Base-by-base conservation (phyloP, 2,797 vertebrate species). In the Malurus leucopterus region DNA sequence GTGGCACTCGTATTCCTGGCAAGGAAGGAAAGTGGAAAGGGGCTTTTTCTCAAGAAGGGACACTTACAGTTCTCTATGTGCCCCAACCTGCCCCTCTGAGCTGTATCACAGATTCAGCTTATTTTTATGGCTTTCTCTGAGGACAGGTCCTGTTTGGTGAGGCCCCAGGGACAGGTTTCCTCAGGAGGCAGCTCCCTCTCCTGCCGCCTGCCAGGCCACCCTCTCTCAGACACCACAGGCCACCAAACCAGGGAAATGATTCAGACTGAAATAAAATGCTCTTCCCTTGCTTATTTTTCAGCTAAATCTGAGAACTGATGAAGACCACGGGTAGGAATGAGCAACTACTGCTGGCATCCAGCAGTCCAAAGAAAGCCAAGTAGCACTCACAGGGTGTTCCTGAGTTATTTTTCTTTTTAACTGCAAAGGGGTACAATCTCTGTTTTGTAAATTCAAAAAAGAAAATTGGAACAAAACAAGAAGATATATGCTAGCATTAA, bases 1-100 rank as follows among this genome's bases (percentile, higher is more conserved):
- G 17, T 3, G 29, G 34, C 41, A 44, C 44, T 55, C 0, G 0
- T 38, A 57, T 63, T 26, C 20, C n/a, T 3, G 9, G 21, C 24
- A 59, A 38, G 32, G 14, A 40, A 12, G 8, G 5, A 32, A 63
- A 50, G 9, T 6, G 5, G 32, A 75, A 63, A 6, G 27, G 16
- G 7, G 3, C 7, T 19, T 53, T n/a, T 61, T 32, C 47, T 49
- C 44, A 49, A 24, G 58, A 27, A 86, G 14, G 9, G 22, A 10
- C 57, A 69, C 34, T 46, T 22, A 29, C 9, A 67, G 62, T 4
- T 43, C 41, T 51, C 21, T 36, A 8, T 9, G 13, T 46, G 9
- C 7, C 10, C 54, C 51, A 70, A 76, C 13, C 27, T 27, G 30
- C 24, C 21, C 24, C 59, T 69, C 54, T 16, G 41, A 41, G 30